Percentiles rank a stretch among this genome's conserved stretches.
Evolutionary conservation across 2,797 vertebrate species (phyloP).

Genomic region (Sitta carolinensis): DNA sequence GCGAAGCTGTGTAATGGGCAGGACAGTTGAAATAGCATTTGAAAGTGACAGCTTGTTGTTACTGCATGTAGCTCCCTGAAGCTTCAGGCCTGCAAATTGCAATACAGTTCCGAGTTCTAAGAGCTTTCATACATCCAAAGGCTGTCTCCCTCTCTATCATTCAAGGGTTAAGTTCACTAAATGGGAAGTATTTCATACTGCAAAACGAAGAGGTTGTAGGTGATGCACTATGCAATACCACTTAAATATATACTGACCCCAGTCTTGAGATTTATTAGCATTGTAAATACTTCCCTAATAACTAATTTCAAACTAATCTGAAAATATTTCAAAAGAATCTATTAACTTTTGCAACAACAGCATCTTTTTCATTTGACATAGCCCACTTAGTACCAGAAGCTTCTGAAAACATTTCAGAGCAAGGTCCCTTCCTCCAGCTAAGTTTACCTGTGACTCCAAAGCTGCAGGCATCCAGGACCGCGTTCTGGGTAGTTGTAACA

Average conservation of each 20-base stretch:
- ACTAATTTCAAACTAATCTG: neutral
- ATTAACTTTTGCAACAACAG: neutral
- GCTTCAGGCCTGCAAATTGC: conserved; percentile 83
- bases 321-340: neutral
- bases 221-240: neutral
- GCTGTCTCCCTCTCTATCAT: neutral
- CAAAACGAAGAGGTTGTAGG: neutral
- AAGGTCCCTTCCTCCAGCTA: neutral
- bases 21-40: conserved; percentile 90
- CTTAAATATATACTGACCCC: neutral
- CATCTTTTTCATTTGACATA: neutral
- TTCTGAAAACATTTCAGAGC: neutral
- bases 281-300: neutral
- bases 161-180: neutral
- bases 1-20: conserved; percentile 94
- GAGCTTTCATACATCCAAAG: neutral
- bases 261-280: neutral
- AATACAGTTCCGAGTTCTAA: neutral
- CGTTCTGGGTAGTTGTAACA: conserved; percentile 87
- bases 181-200: neutral
- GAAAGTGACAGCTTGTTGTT: conserved; percentile 97
- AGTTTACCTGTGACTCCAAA: conserved; percentile 94
- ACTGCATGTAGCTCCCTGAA: conserved; percentile 91
- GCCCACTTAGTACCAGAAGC: neutral
- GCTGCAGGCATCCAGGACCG: conserved; percentile 93